Evolutionary conservation across 2,797 vertebrate genomes (phyloP), one percentile per base, ranked within the genome.

Genomic region (Amniataba percoides): DNA sequence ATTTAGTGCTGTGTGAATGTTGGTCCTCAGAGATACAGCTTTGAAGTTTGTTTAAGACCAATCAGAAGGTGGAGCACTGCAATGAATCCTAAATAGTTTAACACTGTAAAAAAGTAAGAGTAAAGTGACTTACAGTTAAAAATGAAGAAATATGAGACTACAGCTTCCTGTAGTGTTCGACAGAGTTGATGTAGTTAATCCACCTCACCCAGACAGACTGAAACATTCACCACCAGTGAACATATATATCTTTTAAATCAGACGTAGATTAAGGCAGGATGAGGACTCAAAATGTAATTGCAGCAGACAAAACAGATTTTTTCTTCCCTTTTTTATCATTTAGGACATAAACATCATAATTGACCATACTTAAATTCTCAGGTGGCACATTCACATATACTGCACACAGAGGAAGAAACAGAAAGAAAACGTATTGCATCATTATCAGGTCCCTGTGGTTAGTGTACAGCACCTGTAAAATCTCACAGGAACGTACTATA

Each of bases 401-500:
- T 42, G 23, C 34, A 60, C 15, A 16, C 3, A 23, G 1, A 10
- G 15, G 27, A 31, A 31, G 27, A 31, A 31, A 31, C 27, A 36
- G 34, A 69, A 69, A 25, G 23, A 27, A 57, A 45, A 55, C 5
- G 0, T 23, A 2, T 60, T 80, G 57, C 63, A 79, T 82, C 9
- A 16, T 49, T 6, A 27, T 62, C 27, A 51, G 25, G 42, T 64
- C 34, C 42, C 42, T 78, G 65, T 49, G 7, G 43, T 73, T 13
- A 31, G 5, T 71, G 39, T 64, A 15, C 74, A 74, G 69, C 56
- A 19, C 19, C 83, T 73, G 52, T 21, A 7, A 34, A 57, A 34
- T 46, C 7, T 46, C 51, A 79, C 48, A 72, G 57, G 57, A 68
- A 67, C 42, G 34, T 16, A 27, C 43, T 52, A 9, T 71, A 14